Base-by-base conservation (phyloP, 2,888 invertebrate species). In the Hydroisotoma schaefferi region DNA sequence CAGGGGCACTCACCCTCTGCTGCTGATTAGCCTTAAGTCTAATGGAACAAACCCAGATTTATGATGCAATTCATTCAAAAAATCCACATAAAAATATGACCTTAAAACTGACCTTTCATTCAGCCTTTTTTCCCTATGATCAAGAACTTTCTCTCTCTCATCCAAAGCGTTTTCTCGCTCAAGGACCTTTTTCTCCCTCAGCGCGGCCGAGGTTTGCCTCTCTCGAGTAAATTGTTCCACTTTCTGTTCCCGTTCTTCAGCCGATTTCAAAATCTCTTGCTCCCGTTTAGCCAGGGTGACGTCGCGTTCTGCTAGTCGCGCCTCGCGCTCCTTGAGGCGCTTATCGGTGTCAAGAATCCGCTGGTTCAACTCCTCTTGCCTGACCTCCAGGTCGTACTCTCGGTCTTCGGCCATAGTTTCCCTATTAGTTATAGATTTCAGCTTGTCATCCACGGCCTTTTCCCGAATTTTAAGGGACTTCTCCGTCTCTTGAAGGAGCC, bases 211-310 rank as follows among this genome's bases (percentile, higher is more conserved):
- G 10, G n/a, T 40, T 33, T 62, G 52, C 5, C 62, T 49, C 23
- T 62, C 62, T 27, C 29, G 26, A 0, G 55, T 29, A n/a, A 62
- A 43, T 29, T 47, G 33, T 1, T 55, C 52, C 23, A 62, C 55
- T 55, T 62, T 58, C 29, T 59, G 55, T 28, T 62, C 62, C 10
- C 62, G 26, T 6, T 49, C 49, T 23, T 62, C 62, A 3, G 62
- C 62, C 38, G 49, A 27, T 22, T 59, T 62, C 23, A 62, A n/a
- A 4, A 58, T 58, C 33, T 62, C 62, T 2, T 44, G 28, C 48
- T 62, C 62, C 15, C 62, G 25, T 22, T 55, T 52, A 46, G 46
- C 26, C 27, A 62, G 23, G 3, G 38, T 38, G n/a, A 20, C 28
- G 15, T 62, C 62, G 15, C 62, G 25, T 0, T 26, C n/a, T 2